Base-by-base conservation (phyloP, 2,113 vertebrate species). In the Isichthys henryi region DNA sequence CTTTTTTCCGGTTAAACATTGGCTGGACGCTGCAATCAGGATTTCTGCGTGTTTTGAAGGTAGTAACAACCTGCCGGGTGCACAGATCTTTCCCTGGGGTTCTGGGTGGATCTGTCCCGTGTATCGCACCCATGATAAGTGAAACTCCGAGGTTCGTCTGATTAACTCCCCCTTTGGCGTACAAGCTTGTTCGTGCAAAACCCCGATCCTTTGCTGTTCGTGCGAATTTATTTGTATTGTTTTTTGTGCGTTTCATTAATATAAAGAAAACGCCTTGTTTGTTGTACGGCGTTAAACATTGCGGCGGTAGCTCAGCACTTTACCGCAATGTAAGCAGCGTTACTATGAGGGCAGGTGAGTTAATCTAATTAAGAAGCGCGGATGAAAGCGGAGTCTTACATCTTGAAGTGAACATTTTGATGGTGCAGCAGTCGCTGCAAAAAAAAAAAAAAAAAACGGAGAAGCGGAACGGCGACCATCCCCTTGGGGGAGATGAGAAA, bases 401-500 rank as follows among this genome's bases (percentile, higher is more conserved):
- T 82, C 49, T 62, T 87, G n/a, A 82, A 53, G 50, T 58, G 49
- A 89, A 53, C 49, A 84, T 85, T n/a, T 15, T 48, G 90, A 66
- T 45, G 27, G 23, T 3, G 87, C 5, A 84, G 91, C 89, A 90
- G 89, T 52, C 52, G 31, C 39, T 15, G 52, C 10, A 50, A 90
- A 39, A 90, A 35, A 90, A 39, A 90, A 35, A 13, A 90, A 90
- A 87, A 90, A 49, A 90, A 27, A 31, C 52, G 43, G 89, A 27
- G 80, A 90, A 89, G 91, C 90, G 50, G 43, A 86, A 84, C 46
- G n/a, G 13, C 48, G 84, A 90, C 83, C 90, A 48, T 88, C 5
- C 89, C 91, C 91, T 66, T 91, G 85, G 89, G 91, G 82, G 88
- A 90, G 86, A 92, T 91, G 92, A 92, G 91, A 92, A 88, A 86